These are phyloP conservation scores for Polypedilum vanderplanki DNA, from an alignment of 1,140 invertebrate genomes.

Conservation along the genomic window DNA sequence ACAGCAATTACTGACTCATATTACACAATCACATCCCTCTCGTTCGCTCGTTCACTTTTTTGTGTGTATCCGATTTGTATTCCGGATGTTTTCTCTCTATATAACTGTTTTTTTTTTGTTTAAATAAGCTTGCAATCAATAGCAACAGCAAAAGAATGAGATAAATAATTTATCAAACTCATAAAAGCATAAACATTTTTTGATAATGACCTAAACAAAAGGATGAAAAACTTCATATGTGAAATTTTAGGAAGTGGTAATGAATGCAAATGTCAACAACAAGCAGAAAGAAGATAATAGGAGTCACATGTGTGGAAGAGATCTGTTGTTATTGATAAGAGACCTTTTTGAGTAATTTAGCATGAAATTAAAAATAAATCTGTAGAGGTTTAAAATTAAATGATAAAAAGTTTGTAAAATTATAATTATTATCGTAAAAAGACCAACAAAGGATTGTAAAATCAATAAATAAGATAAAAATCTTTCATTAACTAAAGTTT, in stretches of 20 bases:
- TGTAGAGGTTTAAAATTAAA: too few relatives aligned
- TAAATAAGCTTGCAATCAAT: not conserved
- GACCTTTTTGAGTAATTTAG: too few relatives aligned
- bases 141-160: not conserved
- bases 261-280: constrained; percentile 12
- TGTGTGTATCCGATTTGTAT: not conserved
- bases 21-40: not conserved
- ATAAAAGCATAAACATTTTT: not conserved
- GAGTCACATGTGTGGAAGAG: not conserved
- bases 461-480: too few relatives aligned
- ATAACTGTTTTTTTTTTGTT: not conserved
- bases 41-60: not conserved
- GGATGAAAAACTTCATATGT: not conserved
- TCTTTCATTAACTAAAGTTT: too few relatives aligned
- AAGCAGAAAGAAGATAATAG: not conserved
- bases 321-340: not conserved
- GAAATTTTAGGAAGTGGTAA: constrained; percentile 6
- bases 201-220: not conserved
- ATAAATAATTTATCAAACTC: constrained; percentile 2
- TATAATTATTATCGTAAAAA: too few relatives aligned
- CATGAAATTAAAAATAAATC: too few relatives aligned
- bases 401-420: too few relatives aligned
- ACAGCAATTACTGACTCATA: constrained; percentile 12
- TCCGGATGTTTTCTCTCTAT: constrained; percentile 2
- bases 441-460: too few relatives aligned